These are phyloP conservation scores for Caradrina clavipalpis DNA, from an alignment of 2,888 invertebrate genomes.

Conservation along the genomic window DNA sequence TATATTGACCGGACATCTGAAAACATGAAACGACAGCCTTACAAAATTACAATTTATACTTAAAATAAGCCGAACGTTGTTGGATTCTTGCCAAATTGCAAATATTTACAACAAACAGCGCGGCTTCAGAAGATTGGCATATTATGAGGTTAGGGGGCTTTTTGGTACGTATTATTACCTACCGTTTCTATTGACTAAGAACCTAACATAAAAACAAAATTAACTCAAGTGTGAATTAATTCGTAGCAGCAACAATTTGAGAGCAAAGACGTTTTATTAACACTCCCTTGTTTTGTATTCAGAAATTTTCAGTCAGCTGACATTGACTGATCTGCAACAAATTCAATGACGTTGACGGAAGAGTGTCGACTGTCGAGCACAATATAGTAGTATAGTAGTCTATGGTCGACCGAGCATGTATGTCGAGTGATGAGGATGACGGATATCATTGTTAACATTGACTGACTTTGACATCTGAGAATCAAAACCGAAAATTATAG, in stretches of 20 bases:
- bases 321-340: neutral
- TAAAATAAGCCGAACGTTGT: neutral
- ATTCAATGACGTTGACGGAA: no score
- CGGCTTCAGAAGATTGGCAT: neutral
- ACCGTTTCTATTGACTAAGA: neutral
- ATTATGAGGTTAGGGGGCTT: no score
- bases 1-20: slow-evolving; percentile 82
- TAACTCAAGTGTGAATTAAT: slow-evolving; percentile 24
- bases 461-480: no score
- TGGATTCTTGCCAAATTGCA: slow-evolving; percentile 29
- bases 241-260: neutral
- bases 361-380: no score
- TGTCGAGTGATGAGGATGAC: no score
- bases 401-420: no score
- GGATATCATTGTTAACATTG: no score
- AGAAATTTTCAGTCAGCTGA: slow-evolving; percentile 26
- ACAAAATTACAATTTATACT: neutral
- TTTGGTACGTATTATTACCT: neutral
- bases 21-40: slow-evolving; percentile 23
- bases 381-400: no score
- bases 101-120: slow-evolving; percentile 15
- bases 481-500: no score
- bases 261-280: neutral
- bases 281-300: neutral
- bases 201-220: neutral